These are phyloP conservation scores for Machaerirhynchus nigripectus DNA, from an alignment of 2,113 vertebrate genomes.

Conservation along the genomic window DNA sequence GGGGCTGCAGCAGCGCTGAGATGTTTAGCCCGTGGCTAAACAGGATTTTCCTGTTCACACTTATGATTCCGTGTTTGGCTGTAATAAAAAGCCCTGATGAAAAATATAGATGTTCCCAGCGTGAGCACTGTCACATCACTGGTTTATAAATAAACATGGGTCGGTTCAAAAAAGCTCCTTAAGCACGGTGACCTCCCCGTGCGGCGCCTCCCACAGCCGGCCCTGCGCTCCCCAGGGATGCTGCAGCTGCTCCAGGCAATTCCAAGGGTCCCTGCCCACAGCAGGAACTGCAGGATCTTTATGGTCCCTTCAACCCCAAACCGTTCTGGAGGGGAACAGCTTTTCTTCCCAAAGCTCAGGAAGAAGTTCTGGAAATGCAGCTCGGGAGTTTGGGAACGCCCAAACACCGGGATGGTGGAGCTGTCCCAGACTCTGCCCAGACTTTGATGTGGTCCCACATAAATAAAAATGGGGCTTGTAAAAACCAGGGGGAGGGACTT, in stretches of 20 bases:
- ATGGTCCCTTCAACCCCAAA: neutral
- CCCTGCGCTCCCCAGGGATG: fast-evolving
- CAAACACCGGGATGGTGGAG: fast-evolving
- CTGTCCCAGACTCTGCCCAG: neutral
- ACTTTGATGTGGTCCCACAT: fast-evolving
- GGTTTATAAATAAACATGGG: slow-evolving; percentile 9
- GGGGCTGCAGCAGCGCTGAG: neutral
- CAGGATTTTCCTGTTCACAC: slow-evolving; percentile 29
- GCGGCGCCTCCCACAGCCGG: neutral
- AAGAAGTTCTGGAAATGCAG: neutral
- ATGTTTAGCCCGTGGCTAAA: slow-evolving; percentile 33
- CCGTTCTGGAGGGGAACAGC: fast-evolving
- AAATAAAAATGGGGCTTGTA: neutral
- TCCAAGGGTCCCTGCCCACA: neutral
- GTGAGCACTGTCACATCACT: neutral
- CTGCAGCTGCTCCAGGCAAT: neutral
- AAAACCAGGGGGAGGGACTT: fast-evolving
- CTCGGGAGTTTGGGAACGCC: fast-evolving
- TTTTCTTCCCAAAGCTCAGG: neutral
- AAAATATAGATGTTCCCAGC: neutral
- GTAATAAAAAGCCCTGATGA: slow-evolving; percentile 1
- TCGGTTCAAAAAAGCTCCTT: neutral
- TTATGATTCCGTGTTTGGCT: neutral
- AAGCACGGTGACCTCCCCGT: fast-evolving
- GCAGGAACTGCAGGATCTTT: neutral